Base-by-base conservation (phyloP, 2,797 vertebrate genomes). In the Muscicapa comitata region DNA sequence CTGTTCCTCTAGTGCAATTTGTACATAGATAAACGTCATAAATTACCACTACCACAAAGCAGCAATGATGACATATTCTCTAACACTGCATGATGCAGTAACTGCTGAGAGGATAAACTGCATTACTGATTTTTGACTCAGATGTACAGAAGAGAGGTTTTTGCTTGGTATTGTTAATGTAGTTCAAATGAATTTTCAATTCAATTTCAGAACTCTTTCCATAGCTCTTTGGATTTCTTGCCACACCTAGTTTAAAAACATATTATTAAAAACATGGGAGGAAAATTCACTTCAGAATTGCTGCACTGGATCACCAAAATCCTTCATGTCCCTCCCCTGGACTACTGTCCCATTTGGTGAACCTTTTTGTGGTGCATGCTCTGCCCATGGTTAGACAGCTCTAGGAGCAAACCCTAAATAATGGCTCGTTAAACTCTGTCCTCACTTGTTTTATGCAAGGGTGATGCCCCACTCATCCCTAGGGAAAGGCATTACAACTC, bases 321-420 rank as follows among this genome's bases (percentile, higher is more conserved):
- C 3, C 15, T 7, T 50, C 13, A 10, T 38, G 9, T 65, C 25
- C 5, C 21, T 43, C 8, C 14, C 14, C 3, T 11, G 7, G 5
- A 80, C 8, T 70, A 31, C 33, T 33, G 12, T 55, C 25, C 29
- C 2, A 0, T 1, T 1, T 29, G 47, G 13, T 50, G 37, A 57
- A 6, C 2, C 2, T 78, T 71, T 38, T 26, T 3, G n/a, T 33
- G 24, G 2, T 29, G 5, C 8, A 31, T 55, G 9, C 7, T 29
- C 6, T 1, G 26, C 19, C 29, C 66, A 11, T 28, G 17, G 6
- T 42, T 55, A 57, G 37, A 43, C 7, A 65, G 40, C 13, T 48
- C 14, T 53, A 78, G n/a, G 13, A 80, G 33, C 16, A 53, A 57
- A 38, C 24, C 10, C 25, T 28, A 71, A 74, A 67, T 33, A 3